Base-by-base conservation (phyloP, 2,797 vertebrate species). In the Gambelia wislizenii region DNA sequence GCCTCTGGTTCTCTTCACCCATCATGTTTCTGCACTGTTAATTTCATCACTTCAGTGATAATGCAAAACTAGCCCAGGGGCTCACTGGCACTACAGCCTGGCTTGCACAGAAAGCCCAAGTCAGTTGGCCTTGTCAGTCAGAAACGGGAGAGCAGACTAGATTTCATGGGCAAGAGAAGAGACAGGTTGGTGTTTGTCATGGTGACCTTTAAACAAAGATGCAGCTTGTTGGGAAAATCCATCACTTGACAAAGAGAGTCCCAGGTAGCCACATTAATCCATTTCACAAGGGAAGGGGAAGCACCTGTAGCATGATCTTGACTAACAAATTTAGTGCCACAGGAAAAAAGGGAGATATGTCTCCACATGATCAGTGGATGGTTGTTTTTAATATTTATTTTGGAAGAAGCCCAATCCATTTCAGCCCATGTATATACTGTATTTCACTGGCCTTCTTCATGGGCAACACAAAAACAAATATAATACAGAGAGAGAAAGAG, bases 141-240 rank as follows among this genome's bases (percentile, higher is more conserved):
- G 81, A 4, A 84, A 69, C 9, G 13, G 47, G 81, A 1, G 22
- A 14, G 56, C 20, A 72, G 44, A 64, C 25, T 25, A 64, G 61
- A 30, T 42, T 39, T 30, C 39, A 87, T 39, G n/a, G 14, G 54
- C 64, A 44, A 36, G 42, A 59, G 49, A 52, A 80, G 77, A 4
- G 14, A 44, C 7, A 16, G 39, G 2, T 3, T 16, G 49, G 1
- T 1, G 2, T 52, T 25, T 88, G 39, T 7, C 1, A 0, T 42
- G n/a, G 22, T 79, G 79, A 75, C 79, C 87, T 83, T 64, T 75
- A 88, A 88, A 83, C 39, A 83, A 64, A 88, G 69, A 82, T 59
- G n/a, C 30, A 1, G 18, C 44, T n/a, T 52, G 76, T n/a, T 54
- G 20, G n/a, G 42, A 33, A 16, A 18, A 77, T 59, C 13, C 7